phyloP scores from a whole-genome alignment of 2,113 vertebrate species.

The Caranx melampygus region DNA sequence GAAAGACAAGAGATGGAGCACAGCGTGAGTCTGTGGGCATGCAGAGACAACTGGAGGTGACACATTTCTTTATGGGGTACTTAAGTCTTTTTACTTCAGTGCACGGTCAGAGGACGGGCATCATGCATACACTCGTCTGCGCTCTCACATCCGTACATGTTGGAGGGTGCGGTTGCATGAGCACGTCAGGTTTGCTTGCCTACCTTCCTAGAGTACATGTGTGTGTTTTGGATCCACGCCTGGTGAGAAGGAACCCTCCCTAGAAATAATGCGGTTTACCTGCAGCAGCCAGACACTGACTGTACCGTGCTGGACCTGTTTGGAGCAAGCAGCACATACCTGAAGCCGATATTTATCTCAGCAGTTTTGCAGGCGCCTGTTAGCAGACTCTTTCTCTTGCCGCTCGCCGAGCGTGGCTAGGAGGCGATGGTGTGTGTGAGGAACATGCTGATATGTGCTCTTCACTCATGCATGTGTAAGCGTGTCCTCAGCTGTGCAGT shows the following conservation, averaged over 20 bases:
- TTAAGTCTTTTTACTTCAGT: background rate
- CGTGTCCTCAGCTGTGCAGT: slow-evolving; percentile 33
- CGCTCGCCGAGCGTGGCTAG: slow-evolving; percentile 34
- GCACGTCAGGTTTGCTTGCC: background rate
- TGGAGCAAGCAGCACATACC: slow-evolving; percentile 46
- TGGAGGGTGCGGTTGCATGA: slow-evolving; percentile 34
- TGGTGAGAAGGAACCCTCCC: slow-evolving; percentile 19
- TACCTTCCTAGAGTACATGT: background rate
- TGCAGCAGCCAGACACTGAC: background rate
- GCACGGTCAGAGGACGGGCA: background rate
- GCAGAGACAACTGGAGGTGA: background rate
- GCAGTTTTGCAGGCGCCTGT: slow-evolving; percentile 43
- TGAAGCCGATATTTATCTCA: slow-evolving; percentile 57
- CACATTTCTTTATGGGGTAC: background rate
- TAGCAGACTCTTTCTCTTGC: slow-evolving; percentile 17
- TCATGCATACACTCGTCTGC: slow-evolving; percentile 14
- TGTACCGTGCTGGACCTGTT: slow-evolving; percentile 22
- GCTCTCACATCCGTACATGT: slow-evolving; percentile 5
- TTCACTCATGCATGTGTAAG: slow-evolving; percentile 59
- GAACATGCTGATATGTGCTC: slow-evolving; percentile 39
- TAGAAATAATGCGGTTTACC: slow-evolving; percentile 46
- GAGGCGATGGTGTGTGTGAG: slow-evolving; percentile 21
- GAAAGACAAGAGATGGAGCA: background rate
- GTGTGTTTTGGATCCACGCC: slow-evolving; percentile 3
- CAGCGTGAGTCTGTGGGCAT: background rate